phyloP scores from a whole-genome alignment of 2,888 invertebrate genomes.

The Xestia rhomboidea region DNA sequence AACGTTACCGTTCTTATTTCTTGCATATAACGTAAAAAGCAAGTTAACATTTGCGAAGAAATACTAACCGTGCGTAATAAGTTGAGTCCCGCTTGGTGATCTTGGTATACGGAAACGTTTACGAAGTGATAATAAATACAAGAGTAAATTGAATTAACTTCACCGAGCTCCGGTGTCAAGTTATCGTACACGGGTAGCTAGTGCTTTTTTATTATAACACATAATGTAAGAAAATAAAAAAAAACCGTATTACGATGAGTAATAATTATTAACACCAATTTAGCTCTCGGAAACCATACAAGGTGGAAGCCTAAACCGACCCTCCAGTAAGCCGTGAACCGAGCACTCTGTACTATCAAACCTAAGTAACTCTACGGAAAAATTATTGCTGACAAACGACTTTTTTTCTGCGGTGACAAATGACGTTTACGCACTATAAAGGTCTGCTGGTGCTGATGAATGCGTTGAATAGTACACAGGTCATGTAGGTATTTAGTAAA shows the following conservation, averaged over 20 bases:
- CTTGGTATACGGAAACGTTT: not conserved
- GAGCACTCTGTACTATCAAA: not conserved
- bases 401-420: not conserved
- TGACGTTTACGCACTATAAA: not conserved
- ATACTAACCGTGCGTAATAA: not conserved
- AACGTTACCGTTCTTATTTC: conserved; percentile 1
- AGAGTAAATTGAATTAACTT: not conserved
- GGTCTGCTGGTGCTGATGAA: not conserved
- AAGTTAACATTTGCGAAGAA: not conserved
- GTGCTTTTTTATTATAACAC: not conserved
- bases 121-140: not conserved
- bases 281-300: not conserved
- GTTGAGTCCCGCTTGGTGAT: not conserved
- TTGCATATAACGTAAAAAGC: not conserved
- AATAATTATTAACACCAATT: not conserved
- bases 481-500: not conserved
- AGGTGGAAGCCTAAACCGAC: not conserved
- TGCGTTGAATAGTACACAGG: not conserved
- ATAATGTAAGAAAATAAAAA: not conserved
- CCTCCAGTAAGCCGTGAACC: not conserved
- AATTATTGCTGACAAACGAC: not conserved
- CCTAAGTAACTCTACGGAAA: not conserved
- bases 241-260: not conserved
- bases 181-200: not conserved
- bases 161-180: not conserved